A percentile compares a stretch with the other conserved stretches of the same genome.
These are phyloP conservation scores for Chrysaora quinquecirrha DNA, from an alignment of 30 jellyfish, hydroid and myxozoan species.

Conservation along the genomic window DNA sequence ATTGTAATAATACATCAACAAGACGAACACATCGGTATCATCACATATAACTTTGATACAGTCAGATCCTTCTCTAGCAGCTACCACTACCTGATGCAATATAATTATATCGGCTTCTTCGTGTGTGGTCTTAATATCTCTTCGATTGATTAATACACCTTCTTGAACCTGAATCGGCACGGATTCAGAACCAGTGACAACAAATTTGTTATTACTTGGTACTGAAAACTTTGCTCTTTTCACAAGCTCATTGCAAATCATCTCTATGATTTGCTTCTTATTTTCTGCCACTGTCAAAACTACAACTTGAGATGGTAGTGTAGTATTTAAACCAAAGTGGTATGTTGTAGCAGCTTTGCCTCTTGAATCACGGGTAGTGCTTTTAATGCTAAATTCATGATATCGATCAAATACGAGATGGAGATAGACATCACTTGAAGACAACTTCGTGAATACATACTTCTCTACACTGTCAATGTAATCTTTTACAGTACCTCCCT, in stretches of 20 bases:
- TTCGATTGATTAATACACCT: conserved; percentile 11
- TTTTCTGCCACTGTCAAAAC: background rate
- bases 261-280: background rate
- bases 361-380: no score
- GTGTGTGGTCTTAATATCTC: conserved; percentile 12
- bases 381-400: background rate
- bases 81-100: background rate
- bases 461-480: background rate
- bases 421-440: background rate
- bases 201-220: background rate
- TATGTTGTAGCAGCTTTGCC: no score
- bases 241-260: background rate
- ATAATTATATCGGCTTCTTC: conserved; percentile 24
- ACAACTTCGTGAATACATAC: background rate
- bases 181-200: conserved; percentile 4
- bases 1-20: background rate
- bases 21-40: conserved; percentile 39
- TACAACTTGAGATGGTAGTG: background rate
- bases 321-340: background rate
- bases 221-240: no score
- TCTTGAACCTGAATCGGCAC: conserved; percentile 18
- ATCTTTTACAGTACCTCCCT: background rate
- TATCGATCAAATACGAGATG: background rate
- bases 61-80: background rate
- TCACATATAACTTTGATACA: conserved; percentile 16